Base-by-base conservation (phyloP, 2,797 vertebrate genomes). In the Perodicticus potto region DNA sequence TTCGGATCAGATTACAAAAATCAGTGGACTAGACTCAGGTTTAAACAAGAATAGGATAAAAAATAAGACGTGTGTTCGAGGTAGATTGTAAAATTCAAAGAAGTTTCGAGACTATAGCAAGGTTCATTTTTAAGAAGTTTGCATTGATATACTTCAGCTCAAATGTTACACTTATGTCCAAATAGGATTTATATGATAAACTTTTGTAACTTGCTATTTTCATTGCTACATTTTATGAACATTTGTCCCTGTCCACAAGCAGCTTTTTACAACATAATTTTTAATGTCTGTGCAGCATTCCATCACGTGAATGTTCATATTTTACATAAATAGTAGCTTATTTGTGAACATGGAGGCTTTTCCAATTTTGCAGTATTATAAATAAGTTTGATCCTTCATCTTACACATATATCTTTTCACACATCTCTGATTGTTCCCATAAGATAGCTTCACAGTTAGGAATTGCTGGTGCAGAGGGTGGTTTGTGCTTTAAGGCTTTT, bases 361-460 rank as follows among this genome's bases (percentile, higher is more conserved):
- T 80, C 61, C 45, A 73, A 4, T 69, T 81, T 93, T 80, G 69
- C 25, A 70, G 14, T 82, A 84, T 88, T 97, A 80, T 61, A 94
- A 96, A 89, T 89, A 95, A 92, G 82, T 94, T 85, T 95, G 94
- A 91, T 91, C 81, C 94, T 95, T 19, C 83, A 43, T 84, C 69
- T 96, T 85, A 65, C 61, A 76, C 82, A 88, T 80, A 9, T 43
- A n/a, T 89, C 29, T 95, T 88, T 96, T 97, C 92, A 96, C 90
- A 91, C 85, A 49, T 89, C 67, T 91, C 63, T 95, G 61, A 96
- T 93, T 86, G 87, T 95, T 97, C 83, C 40, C 32, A 76, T 92
- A 76, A 94, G 80, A 87, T 37, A 96, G 95, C 94, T 92, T 96
- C 90, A 93, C 93, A 96, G 78, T 93, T 96, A 81, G 74, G 43